Percentiles rank a stretch among this genome's conserved stretches.
phyloP scores from a whole-genome alignment of 2,113 vertebrate species.

The Colius striatus region DNA sequence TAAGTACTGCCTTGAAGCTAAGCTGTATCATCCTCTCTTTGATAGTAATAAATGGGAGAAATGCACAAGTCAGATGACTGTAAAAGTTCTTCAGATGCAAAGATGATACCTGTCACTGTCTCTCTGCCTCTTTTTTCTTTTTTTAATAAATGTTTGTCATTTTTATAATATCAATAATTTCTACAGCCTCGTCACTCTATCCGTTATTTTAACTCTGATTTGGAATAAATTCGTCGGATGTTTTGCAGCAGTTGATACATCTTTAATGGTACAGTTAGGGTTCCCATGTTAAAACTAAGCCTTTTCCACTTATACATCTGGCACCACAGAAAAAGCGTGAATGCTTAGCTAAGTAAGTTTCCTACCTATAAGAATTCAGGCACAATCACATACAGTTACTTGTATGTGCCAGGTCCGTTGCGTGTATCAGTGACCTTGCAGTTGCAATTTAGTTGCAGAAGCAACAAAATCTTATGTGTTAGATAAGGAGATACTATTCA shows the following conservation, averaged over 20 bases:
- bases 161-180: neutral
- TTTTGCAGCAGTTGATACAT: neutral
- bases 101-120: neutral
- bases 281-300: neutral
- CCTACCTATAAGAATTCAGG: neutral
- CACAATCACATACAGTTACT: neutral
- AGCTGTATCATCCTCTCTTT: constrained; percentile 42
- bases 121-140: neutral
- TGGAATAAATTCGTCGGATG: neutral
- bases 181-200: neutral
- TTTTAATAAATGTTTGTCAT: neutral
- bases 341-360: neutral
- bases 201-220: neutral
- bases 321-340: neutral
- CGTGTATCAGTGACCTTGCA: neutral
- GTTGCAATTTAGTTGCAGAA: neutral
- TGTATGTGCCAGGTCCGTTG: neutral
- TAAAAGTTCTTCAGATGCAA: constrained; percentile 4
- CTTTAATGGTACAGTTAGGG: neutral
- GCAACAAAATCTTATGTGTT: neutral
- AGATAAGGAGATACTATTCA: neutral
- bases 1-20: constrained; percentile 18
- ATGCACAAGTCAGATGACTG: constrained; percentile 15
- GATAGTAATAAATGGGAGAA: constrained; percentile 33
- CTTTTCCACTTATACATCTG: neutral